Conservation (phyloP, 2,888 invertebrate genomes). For the Linhomoeus sp. region DNA sequence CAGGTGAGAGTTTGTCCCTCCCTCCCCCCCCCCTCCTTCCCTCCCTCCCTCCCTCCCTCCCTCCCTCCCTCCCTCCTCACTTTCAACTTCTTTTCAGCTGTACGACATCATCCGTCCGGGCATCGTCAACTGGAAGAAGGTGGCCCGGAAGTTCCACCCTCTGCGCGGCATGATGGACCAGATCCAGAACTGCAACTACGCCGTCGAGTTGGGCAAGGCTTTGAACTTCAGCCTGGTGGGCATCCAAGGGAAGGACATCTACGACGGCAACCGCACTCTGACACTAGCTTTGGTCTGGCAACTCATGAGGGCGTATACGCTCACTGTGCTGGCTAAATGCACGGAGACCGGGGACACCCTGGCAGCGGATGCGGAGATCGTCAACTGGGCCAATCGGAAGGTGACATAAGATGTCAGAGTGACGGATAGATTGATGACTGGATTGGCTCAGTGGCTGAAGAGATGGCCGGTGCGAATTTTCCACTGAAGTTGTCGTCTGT, state of each 20-base stretch:
- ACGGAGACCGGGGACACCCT: constrained; percentile 54
- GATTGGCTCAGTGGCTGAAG: neutral
- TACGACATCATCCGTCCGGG: constrained; percentile 92
- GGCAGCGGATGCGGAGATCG: constrained; percentile 99
- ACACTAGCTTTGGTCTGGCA: constrained; percentile 43
- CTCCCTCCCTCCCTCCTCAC: neutral
- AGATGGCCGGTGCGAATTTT: neutral
- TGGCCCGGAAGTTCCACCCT: constrained; percentile 57
- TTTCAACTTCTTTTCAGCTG: constrained; percentile 48
- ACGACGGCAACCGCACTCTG: constrained; percentile 45
- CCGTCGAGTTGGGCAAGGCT: constrained; percentile 75
- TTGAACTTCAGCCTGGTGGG: constrained; percentile 88
- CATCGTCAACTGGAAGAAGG: constrained; percentile 75
- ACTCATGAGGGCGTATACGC: neutral
- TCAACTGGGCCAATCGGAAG: constrained; percentile 88
- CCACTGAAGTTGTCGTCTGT: neutral
- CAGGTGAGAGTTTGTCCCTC: constrained; percentile 29
- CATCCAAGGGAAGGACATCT: constrained; percentile 86
- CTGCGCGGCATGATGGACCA: constrained; percentile 91
- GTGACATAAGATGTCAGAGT: too few species aligned
- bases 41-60: too few species aligned
- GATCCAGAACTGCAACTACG: constrained; percentile 95
- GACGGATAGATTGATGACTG: too few species aligned
- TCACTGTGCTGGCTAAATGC: constrained; percentile 30
- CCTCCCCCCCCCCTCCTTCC: too few species aligned